Conservation (phyloP, 1,140 invertebrate species). For the Zaprionus kolodkinae region DNA sequence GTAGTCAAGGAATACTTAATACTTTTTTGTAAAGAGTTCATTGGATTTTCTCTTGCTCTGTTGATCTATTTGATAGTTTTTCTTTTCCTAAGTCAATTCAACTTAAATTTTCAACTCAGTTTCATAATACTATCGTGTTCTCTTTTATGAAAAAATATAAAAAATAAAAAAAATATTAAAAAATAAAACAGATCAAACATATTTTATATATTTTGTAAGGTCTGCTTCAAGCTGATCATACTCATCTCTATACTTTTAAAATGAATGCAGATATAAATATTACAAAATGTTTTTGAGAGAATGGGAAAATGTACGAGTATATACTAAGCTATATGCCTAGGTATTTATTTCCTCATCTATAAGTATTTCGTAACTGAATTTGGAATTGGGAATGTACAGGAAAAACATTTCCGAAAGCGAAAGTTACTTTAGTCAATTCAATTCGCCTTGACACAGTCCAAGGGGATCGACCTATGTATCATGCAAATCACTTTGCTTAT, state of each 20-base stretch:
- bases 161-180: too few species aligned
- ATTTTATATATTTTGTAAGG: too few species aligned
- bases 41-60: too few species aligned
- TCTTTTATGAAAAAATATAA: too few species aligned
- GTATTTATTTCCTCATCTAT: background rate
- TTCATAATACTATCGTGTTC: too few species aligned
- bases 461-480: constrained; percentile 12
- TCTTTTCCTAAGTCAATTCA: too few species aligned
- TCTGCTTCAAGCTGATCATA: too few species aligned
- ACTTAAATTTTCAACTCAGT: too few species aligned
- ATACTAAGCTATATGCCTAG: background rate
- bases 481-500: constrained; percentile 22
- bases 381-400: background rate
- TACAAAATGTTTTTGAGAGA: background rate
- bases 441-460: constrained; percentile 10
- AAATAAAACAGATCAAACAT: too few species aligned
- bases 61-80: too few species aligned
- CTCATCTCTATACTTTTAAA: background rate
- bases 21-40: too few species aligned
- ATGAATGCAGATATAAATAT: background rate
- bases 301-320: background rate
- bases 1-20: too few species aligned
- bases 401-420: background rate
- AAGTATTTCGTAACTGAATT: background rate
- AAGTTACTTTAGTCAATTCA: background rate